A percentile compares a stretch with the other conserved stretches of the same genome.
phyloP scores from a whole-genome alignment of 2,113 vertebrate genomes.

The Carassius carassius region DNA sequence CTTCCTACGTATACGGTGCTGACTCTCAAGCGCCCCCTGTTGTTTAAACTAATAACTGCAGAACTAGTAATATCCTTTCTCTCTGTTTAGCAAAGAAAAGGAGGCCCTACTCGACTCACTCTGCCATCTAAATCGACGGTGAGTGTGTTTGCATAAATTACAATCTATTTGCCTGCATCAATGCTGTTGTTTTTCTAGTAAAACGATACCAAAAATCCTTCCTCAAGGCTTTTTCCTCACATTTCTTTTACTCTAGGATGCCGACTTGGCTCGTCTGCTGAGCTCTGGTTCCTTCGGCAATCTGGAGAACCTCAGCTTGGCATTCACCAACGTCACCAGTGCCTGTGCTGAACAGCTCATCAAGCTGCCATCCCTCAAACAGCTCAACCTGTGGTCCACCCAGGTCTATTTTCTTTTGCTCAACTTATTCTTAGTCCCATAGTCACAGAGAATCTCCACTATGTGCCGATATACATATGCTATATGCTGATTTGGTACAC shows the following conservation, averaged over 20 bases:
- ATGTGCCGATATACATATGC: too few relatives aligned
- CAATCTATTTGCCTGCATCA: background rate
- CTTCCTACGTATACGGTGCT: background rate
- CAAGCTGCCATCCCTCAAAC: constrained; percentile 98
- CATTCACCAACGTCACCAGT: constrained; percentile 99
- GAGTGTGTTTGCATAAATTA: constrained; percentile 66
- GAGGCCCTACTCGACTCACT: constrained; percentile 94
- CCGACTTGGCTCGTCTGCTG: constrained; percentile 92
- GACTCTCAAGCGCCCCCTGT: constrained; percentile 64
- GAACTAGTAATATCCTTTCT: constrained; percentile 14
- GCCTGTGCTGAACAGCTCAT: constrained; percentile 99
- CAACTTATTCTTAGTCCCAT: background rate
- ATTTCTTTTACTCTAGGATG: constrained; percentile 78
- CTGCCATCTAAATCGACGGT: constrained; percentile 99
- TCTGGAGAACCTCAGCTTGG: constrained; percentile 98
- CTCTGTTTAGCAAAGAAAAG: constrained; percentile 91
- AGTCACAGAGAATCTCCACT: background rate
- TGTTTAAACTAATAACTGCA: constrained; percentile 56
- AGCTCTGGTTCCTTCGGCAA: constrained; percentile 98
- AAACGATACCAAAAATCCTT: background rate
- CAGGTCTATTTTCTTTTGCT: constrained; percentile 76
- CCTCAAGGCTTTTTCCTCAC: background rate
- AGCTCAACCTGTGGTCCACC: constrained; percentile 99
- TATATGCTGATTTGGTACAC: background rate
- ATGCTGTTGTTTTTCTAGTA: background rate